Conservation (phyloP, 2,113 vertebrate genomes). For the Meleagris gallopavo region DNA sequence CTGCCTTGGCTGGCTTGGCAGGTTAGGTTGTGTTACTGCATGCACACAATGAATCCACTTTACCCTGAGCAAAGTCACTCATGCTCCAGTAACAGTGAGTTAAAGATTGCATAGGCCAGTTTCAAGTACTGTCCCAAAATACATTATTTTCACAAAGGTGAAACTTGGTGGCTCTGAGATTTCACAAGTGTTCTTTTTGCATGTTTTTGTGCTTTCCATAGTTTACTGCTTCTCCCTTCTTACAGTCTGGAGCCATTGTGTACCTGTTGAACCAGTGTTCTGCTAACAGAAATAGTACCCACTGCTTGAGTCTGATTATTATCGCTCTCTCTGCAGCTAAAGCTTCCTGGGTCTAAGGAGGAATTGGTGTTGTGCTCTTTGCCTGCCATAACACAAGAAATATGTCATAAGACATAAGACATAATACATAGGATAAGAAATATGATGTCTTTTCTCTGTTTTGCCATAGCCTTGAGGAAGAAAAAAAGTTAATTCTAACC, state of each 20-base stretch:
- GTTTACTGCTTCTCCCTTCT: neutral
- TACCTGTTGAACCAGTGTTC: neutral
- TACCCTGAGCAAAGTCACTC: neutral
- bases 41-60: neutral
- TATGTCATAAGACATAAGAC: too few species aligned
- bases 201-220: neutral
- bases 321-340: neutral
- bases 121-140: neutral
- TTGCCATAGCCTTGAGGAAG: slow-evolving; percentile 89
- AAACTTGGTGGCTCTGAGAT: neutral
- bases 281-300: neutral
- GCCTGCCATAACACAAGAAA: neutral
- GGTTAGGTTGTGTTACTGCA: neutral
- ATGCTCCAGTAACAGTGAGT: neutral
- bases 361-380: neutral
- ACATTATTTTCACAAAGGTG: fast-evolving
- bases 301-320: neutral
- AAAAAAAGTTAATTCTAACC: slow-evolving; percentile 92
- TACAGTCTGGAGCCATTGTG: neutral
- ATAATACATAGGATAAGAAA: too few species aligned
- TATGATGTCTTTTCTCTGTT: neutral
- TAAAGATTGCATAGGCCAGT: neutral
- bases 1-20: neutral
- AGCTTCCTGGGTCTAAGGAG: neutral
- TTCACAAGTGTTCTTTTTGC: neutral